phyloP scores from a whole-genome alignment of 1,140 invertebrate species.

The Gonioctena quinquepunctata region DNA sequence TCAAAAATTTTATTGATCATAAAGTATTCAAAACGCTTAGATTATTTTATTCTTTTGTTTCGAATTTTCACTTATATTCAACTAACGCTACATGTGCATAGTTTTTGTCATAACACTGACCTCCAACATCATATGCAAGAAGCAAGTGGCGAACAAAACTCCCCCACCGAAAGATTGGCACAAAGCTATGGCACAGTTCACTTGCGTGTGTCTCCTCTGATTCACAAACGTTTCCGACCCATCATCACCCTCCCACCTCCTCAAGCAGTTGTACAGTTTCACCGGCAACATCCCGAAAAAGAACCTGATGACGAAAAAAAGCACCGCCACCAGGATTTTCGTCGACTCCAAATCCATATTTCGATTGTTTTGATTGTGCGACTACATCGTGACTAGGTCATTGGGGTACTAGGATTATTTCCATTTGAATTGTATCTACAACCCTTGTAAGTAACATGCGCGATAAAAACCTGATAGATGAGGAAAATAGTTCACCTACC shows the following conservation, averaged over 20 bases:
- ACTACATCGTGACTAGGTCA: slow-evolving; percentile 2
- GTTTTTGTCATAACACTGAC: too few species aligned
- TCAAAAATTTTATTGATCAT: too few species aligned
- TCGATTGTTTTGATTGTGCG: not conserved
- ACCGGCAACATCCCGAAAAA: slow-evolving; percentile 52
- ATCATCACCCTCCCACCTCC: slow-evolving; percentile 42
- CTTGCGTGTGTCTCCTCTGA: slow-evolving; percentile 41
- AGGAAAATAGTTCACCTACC: too few species aligned
- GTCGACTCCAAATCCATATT: slow-evolving; percentile 45
- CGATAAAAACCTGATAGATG: too few species aligned
- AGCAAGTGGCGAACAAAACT: slow-evolving; percentile 69
- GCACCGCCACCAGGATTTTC: slow-evolving; percentile 49
- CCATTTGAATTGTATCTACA: too few species aligned
- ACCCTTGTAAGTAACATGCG: not conserved
- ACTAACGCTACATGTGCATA: too few species aligned
- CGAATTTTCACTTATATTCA: too few species aligned
- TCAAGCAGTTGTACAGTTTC: slow-evolving; percentile 45
- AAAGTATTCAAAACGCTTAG: too few species aligned
- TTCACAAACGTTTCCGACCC: slow-evolving; percentile 41
- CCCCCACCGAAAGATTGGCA: slow-evolving; percentile 68
- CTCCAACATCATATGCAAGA: slow-evolving; percentile 64
- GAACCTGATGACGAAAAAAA: slow-evolving; percentile 49
- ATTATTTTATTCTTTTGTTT: too few species aligned
- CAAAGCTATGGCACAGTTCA: slow-evolving; percentile 48
- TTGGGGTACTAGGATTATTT: not conserved